Percentiles rank a stretch among this genome's conserved stretches.
Conservation (phyloP, 1,140 invertebrate genomes). For the Nixonia krombeini region DNA sequence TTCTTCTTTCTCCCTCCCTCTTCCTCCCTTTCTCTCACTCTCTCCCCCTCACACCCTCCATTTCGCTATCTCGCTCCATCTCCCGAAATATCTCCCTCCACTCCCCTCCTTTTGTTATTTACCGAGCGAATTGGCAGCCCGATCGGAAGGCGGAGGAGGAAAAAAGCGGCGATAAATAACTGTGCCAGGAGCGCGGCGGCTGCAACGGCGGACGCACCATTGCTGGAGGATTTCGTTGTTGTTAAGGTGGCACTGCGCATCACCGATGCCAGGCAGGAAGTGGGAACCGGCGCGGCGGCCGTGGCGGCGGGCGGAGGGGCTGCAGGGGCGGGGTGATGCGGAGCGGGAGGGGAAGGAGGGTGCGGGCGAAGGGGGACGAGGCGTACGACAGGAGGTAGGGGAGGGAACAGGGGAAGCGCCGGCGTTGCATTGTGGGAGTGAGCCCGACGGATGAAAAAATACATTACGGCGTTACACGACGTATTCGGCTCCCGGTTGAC, state of each 20-base stretch:
- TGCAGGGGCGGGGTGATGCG: constrained; percentile 53
- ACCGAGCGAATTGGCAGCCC: constrained; percentile 10
- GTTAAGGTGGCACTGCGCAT: constrained; percentile 69
- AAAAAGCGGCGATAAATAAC: constrained; percentile 36
- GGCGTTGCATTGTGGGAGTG: constrained; percentile 36
- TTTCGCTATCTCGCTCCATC: constrained; percentile 10
- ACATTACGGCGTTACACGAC: background rate
- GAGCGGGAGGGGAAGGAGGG: constrained; percentile 40
- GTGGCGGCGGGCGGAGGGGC: constrained; percentile 42
- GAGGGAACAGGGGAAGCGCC: constrained; percentile 35
- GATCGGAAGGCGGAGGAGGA: constrained; percentile 9
- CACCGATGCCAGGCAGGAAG: constrained; percentile 69
- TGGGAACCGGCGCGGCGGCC: constrained; percentile 59
- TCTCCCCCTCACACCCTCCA: constrained; percentile 1
- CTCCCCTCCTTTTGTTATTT: constrained; percentile 6
- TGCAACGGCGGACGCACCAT: constrained; percentile 50
- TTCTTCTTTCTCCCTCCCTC: too few species aligned
- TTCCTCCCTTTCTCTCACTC: background rate
- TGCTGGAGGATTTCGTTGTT: constrained; percentile 63
- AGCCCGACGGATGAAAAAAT: constrained; percentile 9
- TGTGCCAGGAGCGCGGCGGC: constrained; percentile 14
- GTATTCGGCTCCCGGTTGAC: background rate
- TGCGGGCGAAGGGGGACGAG: constrained; percentile 53
- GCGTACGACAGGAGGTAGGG: constrained; percentile 42
- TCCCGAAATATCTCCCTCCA: background rate